These are phyloP conservation scores for Mus pahari DNA, from an alignment of 2,113 vertebrate species.

Conservation along the genomic window DNA sequence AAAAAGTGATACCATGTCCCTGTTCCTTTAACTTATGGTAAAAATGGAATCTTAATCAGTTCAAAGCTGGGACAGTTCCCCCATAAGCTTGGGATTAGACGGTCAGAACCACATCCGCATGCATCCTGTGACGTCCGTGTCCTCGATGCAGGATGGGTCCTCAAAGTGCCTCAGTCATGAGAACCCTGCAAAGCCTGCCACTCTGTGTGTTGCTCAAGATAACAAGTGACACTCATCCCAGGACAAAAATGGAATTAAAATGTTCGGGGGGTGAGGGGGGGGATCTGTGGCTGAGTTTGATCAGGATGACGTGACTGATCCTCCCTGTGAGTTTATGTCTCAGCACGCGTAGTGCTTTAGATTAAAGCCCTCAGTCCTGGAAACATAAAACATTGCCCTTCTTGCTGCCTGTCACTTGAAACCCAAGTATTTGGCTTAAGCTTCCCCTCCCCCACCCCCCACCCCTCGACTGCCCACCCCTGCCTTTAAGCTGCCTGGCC, in stretches of 20 bases:
- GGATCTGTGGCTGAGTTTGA: background rate
- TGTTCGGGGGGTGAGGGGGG: background rate
- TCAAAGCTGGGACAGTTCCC: background rate
- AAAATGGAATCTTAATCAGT: background rate
- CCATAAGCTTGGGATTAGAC: constrained; percentile 3
- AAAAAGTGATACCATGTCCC: accelerated
- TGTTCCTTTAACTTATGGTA: background rate
- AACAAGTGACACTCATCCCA: background rate
- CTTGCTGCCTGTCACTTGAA: constrained; percentile 60
- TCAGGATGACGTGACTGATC: constrained; percentile 55
- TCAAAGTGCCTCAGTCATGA: background rate
- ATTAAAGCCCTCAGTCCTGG: constrained; percentile 33
- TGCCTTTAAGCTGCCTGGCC: constrained; percentile 54
- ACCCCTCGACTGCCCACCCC: background rate
- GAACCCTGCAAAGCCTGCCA: background rate
- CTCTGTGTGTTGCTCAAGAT: background rate
- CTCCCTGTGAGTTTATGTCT: constrained; percentile 1
- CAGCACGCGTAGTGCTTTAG: background rate
- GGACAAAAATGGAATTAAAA: constrained; percentile 58
- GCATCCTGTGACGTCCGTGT: background rate
- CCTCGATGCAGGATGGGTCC: background rate
- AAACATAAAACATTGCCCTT: background rate
- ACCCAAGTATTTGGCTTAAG: constrained; percentile 49
- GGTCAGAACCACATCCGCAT: background rate
- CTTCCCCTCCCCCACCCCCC: background rate